Conservation (phyloP, 1,140 invertebrate genomes). For the Drosophila trapezifrons region DNA sequence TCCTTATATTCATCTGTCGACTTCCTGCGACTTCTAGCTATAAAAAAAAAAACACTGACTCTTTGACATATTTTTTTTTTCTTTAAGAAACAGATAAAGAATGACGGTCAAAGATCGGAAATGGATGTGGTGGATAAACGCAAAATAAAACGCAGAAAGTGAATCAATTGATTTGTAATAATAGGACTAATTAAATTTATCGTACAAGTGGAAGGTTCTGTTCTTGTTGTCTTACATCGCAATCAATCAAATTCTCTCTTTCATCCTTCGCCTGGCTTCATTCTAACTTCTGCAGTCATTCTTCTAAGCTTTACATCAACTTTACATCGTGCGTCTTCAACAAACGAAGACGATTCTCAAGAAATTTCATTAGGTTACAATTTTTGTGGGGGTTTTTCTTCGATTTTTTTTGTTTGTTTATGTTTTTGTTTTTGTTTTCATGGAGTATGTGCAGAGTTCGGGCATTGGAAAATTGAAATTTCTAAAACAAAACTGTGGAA, state of each 20-base stretch:
- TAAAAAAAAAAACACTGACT: slow-evolving; percentile 26
- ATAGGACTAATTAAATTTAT: slow-evolving; percentile 59
- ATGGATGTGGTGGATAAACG: background rate
- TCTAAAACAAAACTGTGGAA: slow-evolving; percentile 43
- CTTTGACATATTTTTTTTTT: slow-evolving; percentile 23
- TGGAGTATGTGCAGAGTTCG: slow-evolving; percentile 50
- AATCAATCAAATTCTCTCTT: slow-evolving; percentile 19
- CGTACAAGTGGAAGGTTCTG: slow-evolving; percentile 58
- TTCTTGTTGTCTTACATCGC: slow-evolving; percentile 26
- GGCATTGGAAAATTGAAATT: slow-evolving; percentile 29
- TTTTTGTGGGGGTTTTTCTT: slow-evolving; percentile 5
- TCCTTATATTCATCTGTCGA: slow-evolving; percentile 37
- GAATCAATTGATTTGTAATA: slow-evolving; percentile 40
- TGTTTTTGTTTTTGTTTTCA: slow-evolving; percentile 10
- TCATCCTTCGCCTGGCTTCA: slow-evolving; percentile 2
- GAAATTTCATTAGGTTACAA: slow-evolving; percentile 37
- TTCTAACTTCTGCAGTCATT: slow-evolving; percentile 13
- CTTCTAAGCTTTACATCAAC: slow-evolving; percentile 7
- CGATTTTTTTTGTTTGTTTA: background rate
- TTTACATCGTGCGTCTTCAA: slow-evolving; percentile 51
- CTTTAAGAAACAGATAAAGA: slow-evolving; percentile 28
- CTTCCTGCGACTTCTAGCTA: slow-evolving; percentile 42
- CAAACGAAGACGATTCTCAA: slow-evolving; percentile 65
- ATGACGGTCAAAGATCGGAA: slow-evolving; percentile 24
- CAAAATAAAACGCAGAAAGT: slow-evolving; percentile 19